Evolutionary conservation across 2,113 vertebrate genomes (phyloP).

Genomic region (Phyllostomus hastatus): DNA sequence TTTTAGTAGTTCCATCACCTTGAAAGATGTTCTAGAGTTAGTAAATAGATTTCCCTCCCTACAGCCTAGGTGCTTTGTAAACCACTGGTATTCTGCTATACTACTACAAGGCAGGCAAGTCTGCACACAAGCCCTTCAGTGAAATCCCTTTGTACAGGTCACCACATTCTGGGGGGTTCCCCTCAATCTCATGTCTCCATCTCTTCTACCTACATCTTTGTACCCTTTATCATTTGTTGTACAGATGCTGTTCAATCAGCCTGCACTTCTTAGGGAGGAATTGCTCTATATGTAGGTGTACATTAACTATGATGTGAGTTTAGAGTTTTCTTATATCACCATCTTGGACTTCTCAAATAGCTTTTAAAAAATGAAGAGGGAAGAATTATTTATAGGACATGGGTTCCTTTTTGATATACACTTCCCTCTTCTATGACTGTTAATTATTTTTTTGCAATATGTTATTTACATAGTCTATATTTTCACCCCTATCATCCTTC

Average conservation of each 20-base stretch:
- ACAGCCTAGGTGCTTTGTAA: not conserved
- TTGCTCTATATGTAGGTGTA: not conserved
- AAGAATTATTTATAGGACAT: not conserved
- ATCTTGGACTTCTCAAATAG: not conserved
- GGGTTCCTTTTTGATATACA: not conserved
- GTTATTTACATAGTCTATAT: not conserved
- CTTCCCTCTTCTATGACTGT: not conserved
- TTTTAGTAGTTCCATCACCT: not conserved
- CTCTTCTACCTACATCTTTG: not conserved
- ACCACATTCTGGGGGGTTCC: not conserved
- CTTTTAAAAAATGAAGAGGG: not conserved
- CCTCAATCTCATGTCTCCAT: not conserved
- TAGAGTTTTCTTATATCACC: not conserved
- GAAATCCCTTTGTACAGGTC: not conserved
- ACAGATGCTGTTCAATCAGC: not conserved
- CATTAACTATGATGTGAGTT: not conserved
- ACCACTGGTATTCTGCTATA: not conserved
- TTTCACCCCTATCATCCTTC: not conserved
- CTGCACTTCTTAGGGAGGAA: not conserved
- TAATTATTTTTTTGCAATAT: not conserved
- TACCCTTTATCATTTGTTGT: not conserved
- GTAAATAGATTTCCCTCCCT: not conserved
- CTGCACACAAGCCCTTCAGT: not conserved
- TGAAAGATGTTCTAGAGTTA: not conserved
- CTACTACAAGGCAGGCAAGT: not conserved